A percentile compares a stretch with the other conserved stretches of the same genome.
Conservation (phyloP, 2,888 invertebrate genomes). For the Erynnis tages region DNA sequence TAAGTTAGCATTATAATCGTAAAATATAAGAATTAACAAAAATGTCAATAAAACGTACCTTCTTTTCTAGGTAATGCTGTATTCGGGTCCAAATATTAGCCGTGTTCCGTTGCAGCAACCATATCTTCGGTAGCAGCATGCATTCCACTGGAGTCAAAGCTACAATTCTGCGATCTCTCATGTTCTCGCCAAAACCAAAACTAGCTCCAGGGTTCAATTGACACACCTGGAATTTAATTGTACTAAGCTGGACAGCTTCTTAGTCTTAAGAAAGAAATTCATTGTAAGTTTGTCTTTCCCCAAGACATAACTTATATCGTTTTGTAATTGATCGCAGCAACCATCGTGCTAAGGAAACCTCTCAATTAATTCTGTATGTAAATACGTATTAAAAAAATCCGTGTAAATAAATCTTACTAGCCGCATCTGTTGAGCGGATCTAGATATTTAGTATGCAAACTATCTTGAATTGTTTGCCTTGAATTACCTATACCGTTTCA, state of each 20-base stretch:
- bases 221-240: conserved; percentile 70
- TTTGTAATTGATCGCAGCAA: too few relatives aligned
- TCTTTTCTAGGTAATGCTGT: conserved; percentile 80
- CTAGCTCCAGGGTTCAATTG: conserved; percentile 81
- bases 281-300: too few relatives aligned
- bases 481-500: too few relatives aligned
- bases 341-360: too few relatives aligned
- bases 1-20: too few relatives aligned
- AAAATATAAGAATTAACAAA: not conserved
- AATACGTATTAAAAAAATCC: too few relatives aligned
- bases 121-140: conserved; percentile 85
- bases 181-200: conserved; percentile 87
- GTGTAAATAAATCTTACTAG: not conserved
- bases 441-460: conserved; percentile 14
- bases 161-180: conserved; percentile 84
- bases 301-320: too few relatives aligned
- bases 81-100: conserved; percentile 85
- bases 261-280: too few relatives aligned
- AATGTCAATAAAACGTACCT: conserved; percentile 44
- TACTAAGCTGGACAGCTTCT: too few relatives aligned
- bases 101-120: conserved; percentile 84
- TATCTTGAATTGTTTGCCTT: too few relatives aligned
- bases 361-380: too few relatives aligned
- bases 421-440: not conserved
- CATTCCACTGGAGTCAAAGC: conserved; percentile 84